These are phyloP conservation scores for Onthophagus sagittarius DNA, from an alignment of 2,888 invertebrate genomes.

Conservation along the genomic window DNA sequence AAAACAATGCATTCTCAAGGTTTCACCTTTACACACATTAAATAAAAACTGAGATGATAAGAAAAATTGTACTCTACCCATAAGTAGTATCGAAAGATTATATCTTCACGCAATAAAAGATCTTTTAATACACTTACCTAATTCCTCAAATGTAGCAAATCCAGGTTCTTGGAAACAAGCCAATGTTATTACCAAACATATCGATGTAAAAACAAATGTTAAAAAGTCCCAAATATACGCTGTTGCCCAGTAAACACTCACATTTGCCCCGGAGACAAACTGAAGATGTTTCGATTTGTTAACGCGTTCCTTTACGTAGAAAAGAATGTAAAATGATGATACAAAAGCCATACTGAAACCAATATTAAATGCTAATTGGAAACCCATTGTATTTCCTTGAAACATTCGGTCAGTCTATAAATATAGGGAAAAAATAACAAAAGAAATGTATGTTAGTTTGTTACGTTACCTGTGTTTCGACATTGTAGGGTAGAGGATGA, in stretches of 20 bases:
- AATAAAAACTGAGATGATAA: no score
- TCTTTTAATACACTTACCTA: slow-evolving; percentile 47
- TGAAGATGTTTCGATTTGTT: slow-evolving; percentile 68
- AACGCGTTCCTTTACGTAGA: slow-evolving; percentile 62
- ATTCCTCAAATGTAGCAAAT: slow-evolving; percentile 50
- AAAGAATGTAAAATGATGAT: slow-evolving; percentile 60
- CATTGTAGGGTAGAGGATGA: slow-evolving; percentile 64
- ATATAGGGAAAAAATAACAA: neutral
- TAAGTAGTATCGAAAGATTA: no score
- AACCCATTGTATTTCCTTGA: slow-evolving; percentile 48
- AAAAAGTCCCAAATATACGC: slow-evolving; percentile 65
- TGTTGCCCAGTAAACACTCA: slow-evolving; percentile 65
- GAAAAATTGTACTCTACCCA: no score
- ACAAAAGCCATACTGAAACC: slow-evolving; percentile 72
- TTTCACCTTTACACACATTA: no score
- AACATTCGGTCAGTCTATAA: slow-evolving; percentile 41
- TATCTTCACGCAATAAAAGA: neutral
- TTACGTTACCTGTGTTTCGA: slow-evolving; percentile 51
- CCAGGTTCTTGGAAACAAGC: slow-evolving; percentile 64
- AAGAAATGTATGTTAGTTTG: neutral
- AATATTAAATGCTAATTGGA: slow-evolving; percentile 63
- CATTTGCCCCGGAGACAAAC: slow-evolving; percentile 66
- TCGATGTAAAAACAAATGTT: slow-evolving; percentile 57
- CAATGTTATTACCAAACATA: slow-evolving; percentile 60
- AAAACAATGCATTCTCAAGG: no score